Percentiles rank a stretch among this genome's conserved stretches.
These are phyloP conservation scores for Muschampia plurimacula DNA, from an alignment of 2,888 invertebrate genomes.

Conservation along the genomic window DNA sequence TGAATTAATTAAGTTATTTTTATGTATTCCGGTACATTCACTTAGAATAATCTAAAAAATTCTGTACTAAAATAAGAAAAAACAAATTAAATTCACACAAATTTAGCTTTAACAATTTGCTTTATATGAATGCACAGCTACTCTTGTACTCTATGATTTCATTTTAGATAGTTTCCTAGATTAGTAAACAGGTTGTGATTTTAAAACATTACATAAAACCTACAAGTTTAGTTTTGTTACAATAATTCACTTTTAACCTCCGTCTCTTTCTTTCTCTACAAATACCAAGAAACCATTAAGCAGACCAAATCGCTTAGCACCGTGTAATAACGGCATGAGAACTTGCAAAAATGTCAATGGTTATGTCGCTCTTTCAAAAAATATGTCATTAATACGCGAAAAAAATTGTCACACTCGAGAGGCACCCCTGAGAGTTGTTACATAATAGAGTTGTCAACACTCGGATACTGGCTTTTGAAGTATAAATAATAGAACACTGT, in stretches of 20 bases:
- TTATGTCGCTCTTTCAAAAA: conserved; percentile 78
- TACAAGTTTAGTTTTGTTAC: background rate
- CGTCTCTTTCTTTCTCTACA: conserved; percentile 16
- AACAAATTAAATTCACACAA: no score
- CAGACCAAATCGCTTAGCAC: conserved; percentile 64
- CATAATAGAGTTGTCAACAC: conserved; percentile 84
- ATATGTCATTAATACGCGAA: conserved; percentile 77
- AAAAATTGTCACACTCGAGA: conserved; percentile 69
- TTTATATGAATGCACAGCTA: no score
- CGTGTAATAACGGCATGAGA: conserved; percentile 82
- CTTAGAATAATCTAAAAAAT: no score
- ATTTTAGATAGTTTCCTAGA: no score
- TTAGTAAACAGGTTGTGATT: background rate
- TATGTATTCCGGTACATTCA: no score
- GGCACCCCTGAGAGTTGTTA: conserved; percentile 78
- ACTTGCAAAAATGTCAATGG: conserved; percentile 70
- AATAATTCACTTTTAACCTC: conserved; percentile 18
- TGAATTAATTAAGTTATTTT: no score
- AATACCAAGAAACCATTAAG: conserved; percentile 30
- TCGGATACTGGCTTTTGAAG: conserved; percentile 70
- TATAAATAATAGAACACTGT: conserved; percentile 75
- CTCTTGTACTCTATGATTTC: no score
- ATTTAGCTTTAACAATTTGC: no score
- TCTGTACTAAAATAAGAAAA: no score
- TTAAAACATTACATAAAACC: background rate